Evolutionary conservation across 2,113 vertebrate genomes (phyloP).

Genomic region (Acrocephalus arundinaceus): DNA sequence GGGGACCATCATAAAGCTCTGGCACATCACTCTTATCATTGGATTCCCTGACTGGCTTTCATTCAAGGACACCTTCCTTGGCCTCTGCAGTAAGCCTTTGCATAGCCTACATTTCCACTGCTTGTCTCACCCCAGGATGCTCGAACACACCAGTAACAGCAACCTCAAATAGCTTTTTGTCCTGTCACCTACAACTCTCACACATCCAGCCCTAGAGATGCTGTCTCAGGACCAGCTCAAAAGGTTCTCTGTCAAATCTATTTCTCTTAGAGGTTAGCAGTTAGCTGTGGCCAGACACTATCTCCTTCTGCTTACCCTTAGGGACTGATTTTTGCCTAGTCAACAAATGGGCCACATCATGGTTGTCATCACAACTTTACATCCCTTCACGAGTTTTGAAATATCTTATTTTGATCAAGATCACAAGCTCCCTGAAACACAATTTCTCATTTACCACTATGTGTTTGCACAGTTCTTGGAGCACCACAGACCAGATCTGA

Average conservation of each 20-base stretch:
- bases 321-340: background rate
- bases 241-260: background rate
- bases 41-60: background rate
- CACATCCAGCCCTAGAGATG: background rate
- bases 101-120: background rate
- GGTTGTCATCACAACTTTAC: background rate
- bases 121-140: background rate
- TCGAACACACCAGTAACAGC: background rate
- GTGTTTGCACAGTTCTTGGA: background rate
- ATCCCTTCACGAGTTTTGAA: background rate
- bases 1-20: background rate
- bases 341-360: background rate
- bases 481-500: background rate
- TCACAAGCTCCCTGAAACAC: background rate
- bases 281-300: background rate
- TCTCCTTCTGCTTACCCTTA: background rate
- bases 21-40: background rate
- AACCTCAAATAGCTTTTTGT: background rate
- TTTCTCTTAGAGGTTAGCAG: background rate
- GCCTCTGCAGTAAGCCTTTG: background rate
- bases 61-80: background rate
- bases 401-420: background rate
- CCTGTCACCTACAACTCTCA: background rate
- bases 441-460: background rate
- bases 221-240: background rate